Evolutionary conservation across 2,888 invertebrate genomes (phyloP).

Genomic region (Stenodera caucasica): DNA sequence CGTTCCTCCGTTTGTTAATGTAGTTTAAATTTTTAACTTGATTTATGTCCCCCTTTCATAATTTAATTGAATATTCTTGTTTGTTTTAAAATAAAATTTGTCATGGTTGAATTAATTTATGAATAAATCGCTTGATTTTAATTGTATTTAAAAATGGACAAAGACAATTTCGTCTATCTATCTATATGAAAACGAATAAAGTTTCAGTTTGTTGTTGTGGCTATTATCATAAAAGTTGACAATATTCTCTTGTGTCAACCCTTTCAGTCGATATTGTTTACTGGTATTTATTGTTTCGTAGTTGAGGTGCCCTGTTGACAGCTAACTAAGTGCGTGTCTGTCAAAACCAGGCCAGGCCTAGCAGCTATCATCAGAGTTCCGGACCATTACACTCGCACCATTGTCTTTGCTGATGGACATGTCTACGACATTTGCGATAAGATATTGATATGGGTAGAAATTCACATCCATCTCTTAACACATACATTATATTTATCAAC

Average conservation of each 20-base stretch:
- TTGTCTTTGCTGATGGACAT: slow-evolving; percentile 37
- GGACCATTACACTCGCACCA: slow-evolving; percentile 41
- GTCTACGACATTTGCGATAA: slow-evolving; percentile 31
- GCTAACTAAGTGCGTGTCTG: slow-evolving; percentile 52
- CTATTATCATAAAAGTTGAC: slow-evolving; percentile 1
- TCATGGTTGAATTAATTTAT: slow-evolving; percentile 37
- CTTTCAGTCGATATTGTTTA: slow-evolving; percentile 26
- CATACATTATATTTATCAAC: too few species aligned
- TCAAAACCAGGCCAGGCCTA: slow-evolving; percentile 44
- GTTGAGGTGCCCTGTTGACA: slow-evolving; percentile 42
- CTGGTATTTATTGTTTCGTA: slow-evolving; percentile 27
- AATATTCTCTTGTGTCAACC: slow-evolving; percentile 15
- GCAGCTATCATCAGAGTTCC: slow-evolving; percentile 40
- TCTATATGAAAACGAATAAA: too few species aligned
- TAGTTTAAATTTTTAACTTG: slow-evolving; percentile 52
- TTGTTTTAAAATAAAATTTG: slow-evolving; percentile 44
- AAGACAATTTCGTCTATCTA: too few species aligned
- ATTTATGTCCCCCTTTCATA: slow-evolving; percentile 46
- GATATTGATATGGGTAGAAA: slow-evolving; percentile 26
- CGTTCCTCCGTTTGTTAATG: slow-evolving; percentile 40
- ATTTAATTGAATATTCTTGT: slow-evolving; percentile 51
- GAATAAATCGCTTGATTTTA: slow-evolving; percentile 19
- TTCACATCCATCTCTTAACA: slow-evolving; percentile 4
- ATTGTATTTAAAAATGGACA: too few species aligned
- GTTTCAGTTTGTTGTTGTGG: too few species aligned